These are phyloP conservation scores for Rhabdophis nuchalis DNA, from an alignment of 2,797 vertebrate species.

Conservation along the genomic window DNA sequence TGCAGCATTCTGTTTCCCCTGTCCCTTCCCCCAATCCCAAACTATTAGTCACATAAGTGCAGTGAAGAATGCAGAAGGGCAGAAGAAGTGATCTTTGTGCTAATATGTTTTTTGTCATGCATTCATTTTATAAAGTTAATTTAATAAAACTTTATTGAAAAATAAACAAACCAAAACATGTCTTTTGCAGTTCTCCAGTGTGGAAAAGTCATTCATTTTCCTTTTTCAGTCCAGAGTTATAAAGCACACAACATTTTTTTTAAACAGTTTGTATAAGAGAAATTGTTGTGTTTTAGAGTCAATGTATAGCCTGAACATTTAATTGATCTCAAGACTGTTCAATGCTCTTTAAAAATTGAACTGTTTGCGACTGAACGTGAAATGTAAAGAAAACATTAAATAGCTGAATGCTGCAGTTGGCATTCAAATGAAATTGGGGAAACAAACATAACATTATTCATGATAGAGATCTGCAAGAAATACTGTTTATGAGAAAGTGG, in stretches of 20 bases:
- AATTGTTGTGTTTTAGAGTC: slow-evolving; percentile 29
- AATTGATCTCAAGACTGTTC: slow-evolving; percentile 43
- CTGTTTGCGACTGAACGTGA: not conserved
- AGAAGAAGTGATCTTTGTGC: not conserved
- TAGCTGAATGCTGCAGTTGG: not conserved
- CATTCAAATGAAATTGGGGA: not conserved
- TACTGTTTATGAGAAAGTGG: not conserved
- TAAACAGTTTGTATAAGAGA: slow-evolving; percentile 23
- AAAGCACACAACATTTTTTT: not conserved
- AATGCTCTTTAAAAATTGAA: slow-evolving; percentile 12
- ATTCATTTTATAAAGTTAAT: slow-evolving; percentile 16
- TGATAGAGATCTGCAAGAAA: not conserved
- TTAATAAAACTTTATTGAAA: not conserved
- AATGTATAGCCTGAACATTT: slow-evolving; percentile 31
- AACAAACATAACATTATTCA: not conserved
- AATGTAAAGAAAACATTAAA: slow-evolving; percentile 11
- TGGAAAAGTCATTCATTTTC: not conserved
- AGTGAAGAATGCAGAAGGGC: not conserved
- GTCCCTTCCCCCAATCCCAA: not conserved
- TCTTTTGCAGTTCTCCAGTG: slow-evolving; percentile 7
- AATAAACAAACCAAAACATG: slow-evolving; percentile 17
- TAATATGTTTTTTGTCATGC: slow-evolving; percentile 16
- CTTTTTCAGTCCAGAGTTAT: not conserved
- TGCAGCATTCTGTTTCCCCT: not conserved
- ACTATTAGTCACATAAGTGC: not conserved